Conservation (phyloP, 2,888 invertebrate species). For the Harmothoe impar region DNA sequence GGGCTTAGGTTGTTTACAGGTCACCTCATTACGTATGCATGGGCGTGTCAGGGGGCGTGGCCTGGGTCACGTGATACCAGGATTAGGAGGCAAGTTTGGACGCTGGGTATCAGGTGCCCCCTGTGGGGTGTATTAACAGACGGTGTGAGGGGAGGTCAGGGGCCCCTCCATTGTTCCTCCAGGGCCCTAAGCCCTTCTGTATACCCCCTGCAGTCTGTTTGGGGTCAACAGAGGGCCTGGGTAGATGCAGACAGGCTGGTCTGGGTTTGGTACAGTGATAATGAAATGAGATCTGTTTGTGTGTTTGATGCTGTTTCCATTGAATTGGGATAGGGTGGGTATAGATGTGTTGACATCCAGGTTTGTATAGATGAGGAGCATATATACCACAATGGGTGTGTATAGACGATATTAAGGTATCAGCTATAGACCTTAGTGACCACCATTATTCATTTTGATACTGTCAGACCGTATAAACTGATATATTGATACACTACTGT, state of each 20-base stretch:
- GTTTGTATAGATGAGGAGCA: too few relatives aligned
- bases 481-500: too few relatives aligned
- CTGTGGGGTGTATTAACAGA: neutral
- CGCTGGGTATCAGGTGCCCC: neutral
- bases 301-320: neutral
- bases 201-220: neutral
- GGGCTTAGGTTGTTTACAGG: conserved; percentile 1
- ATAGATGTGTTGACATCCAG: too few relatives aligned
- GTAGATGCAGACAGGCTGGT: neutral
- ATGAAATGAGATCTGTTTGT: neutral
- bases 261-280: neutral
- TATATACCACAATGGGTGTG: too few relatives aligned
- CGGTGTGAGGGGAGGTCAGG: neutral
- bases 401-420: too few relatives aligned
- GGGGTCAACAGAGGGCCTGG: neutral
- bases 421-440: too few relatives aligned
- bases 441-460: too few relatives aligned
- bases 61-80: neutral
- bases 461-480: too few relatives aligned
- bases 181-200: neutral
- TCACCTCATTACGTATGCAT: conserved; percentile 27
- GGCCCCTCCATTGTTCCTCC: neutral
- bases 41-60: neutral
- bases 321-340: too few relatives aligned
- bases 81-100: neutral